Conservation (phyloP, 2,888 invertebrate species). For the Mycogona germanica region DNA sequence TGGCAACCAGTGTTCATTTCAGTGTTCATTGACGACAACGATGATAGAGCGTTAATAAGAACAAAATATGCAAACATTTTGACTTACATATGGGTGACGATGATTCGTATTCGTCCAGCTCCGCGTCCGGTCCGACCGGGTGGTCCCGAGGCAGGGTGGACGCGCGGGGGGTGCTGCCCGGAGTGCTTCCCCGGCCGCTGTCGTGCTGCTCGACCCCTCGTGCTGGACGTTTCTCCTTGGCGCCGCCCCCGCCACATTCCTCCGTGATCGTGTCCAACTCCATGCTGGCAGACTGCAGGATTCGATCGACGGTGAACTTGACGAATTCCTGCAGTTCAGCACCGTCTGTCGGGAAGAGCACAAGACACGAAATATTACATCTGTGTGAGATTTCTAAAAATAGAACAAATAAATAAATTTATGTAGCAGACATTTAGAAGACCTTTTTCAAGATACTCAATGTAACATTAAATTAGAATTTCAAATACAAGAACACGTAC, state of each 20-base stretch:
- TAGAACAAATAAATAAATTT: too few relatives aligned
- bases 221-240: neutral
- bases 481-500: too few relatives aligned
- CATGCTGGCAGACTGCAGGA: slow-evolving; percentile 3
- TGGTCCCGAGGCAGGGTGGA: slow-evolving; percentile 1
- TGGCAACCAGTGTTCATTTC: too few relatives aligned
- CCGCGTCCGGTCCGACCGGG: neutral
- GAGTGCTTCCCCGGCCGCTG: slow-evolving; percentile 14
- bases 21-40: too few relatives aligned
- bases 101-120: too few relatives aligned
- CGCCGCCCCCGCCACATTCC: slow-evolving; percentile 6
- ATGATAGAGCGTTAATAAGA: too few relatives aligned
- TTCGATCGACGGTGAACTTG: neutral
- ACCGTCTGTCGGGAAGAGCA: neutral
- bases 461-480: too few relatives aligned
- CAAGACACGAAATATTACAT: neutral
- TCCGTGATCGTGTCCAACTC: slow-evolving; percentile 12
- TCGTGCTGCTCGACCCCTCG: slow-evolving; percentile 15
- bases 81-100: too few relatives aligned
- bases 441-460: too few relatives aligned
- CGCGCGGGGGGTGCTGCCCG: slow-evolving; percentile 11
- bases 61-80: too few relatives aligned
- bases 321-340: slow-evolving; percentile 9
- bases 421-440: too few relatives aligned
- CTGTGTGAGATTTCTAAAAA: too few relatives aligned